phyloP scores from a whole-genome alignment of 2,797 vertebrate genomes.

The Luscinia megarhynchos region DNA sequence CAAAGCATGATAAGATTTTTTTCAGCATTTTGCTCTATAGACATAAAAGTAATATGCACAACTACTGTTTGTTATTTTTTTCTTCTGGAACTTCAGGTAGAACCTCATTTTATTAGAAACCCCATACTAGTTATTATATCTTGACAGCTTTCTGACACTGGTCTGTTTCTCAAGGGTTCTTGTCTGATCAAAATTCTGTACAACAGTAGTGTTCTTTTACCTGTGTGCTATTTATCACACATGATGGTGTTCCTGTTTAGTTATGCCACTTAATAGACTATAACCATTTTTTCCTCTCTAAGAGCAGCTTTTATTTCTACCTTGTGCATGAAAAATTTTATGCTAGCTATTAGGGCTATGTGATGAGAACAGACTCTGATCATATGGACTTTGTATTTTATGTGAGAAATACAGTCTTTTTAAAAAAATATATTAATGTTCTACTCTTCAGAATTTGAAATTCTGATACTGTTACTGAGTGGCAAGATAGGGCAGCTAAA shows the following conservation, averaged over 20 bases:
- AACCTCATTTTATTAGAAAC: background rate
- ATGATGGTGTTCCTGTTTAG: background rate
- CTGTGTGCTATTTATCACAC: background rate
- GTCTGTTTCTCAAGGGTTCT: background rate
- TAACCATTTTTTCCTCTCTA: background rate
- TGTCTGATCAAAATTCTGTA: background rate
- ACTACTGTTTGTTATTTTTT: background rate
- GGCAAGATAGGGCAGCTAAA: background rate
- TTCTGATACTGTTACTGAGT: background rate
- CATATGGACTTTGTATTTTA: background rate
- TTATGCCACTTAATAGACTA: background rate
- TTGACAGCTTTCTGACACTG: background rate
- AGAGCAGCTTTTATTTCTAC: background rate
- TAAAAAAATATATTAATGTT: background rate
- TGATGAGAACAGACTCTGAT: background rate
- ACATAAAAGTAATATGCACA: background rate
- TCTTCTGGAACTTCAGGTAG: background rate
- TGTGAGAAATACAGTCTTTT: background rate
- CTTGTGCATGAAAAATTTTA: background rate
- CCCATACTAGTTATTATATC: background rate
- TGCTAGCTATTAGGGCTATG: background rate
- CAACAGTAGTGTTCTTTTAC: background rate
- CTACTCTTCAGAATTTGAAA: background rate
- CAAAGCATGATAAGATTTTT: background rate
- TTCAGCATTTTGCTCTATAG: background rate